Evolutionary conservation across 2,113 vertebrate species (phyloP), one percentile per base, ranked within the genome.

Genomic region (Oxygymnocypris stewartii): DNA sequence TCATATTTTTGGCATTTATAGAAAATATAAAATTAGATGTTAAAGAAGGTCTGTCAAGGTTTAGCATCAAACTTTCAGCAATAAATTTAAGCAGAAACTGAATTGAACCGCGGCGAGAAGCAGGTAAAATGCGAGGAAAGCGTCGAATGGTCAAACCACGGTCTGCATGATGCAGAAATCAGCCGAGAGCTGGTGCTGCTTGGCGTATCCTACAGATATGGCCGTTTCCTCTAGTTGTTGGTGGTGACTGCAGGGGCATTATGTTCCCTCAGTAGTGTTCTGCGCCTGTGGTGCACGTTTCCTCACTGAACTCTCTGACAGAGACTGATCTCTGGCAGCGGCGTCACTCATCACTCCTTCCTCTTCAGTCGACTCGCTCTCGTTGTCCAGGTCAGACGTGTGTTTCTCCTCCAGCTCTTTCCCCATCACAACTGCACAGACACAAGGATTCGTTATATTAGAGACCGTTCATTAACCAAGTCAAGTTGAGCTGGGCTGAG

Each of bases 251-350:
- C 69, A 40, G 16, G 6, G 31, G 9, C 3, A 12, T 85, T 89
- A 89, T 42, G 84, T 89, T 42, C 82, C 86, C 49, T 89, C 85
- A 6, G 77, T 12, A 59, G 80, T 35, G 44, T 75, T 82, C 9
- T 74, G n/a, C 1, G 13, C 90, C 85, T 94, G 95, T 54, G 88
- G 93, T 84, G 88, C 96, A 71, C 96, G 94, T 85, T 96, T 96
- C 51, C 96, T 93, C 91, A 97, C 9, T 0, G 91, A 86, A 76
- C 91, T 93, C 73, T 94, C 90, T 35, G 86, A 84, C 59, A 54
- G 3, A 0, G 23, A 87, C 18, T 84, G 89, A 14, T 90, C 92
- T 0, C 71, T 84, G 35, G 44, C 49, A 0, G 91, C 88, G 63
- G 88, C 35, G 44, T 91, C 92, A 0, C 31, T 37, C 35, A 20